phyloP scores from a whole-genome alignment of 2,113 vertebrate species.

The Pitta sordida region DNA sequence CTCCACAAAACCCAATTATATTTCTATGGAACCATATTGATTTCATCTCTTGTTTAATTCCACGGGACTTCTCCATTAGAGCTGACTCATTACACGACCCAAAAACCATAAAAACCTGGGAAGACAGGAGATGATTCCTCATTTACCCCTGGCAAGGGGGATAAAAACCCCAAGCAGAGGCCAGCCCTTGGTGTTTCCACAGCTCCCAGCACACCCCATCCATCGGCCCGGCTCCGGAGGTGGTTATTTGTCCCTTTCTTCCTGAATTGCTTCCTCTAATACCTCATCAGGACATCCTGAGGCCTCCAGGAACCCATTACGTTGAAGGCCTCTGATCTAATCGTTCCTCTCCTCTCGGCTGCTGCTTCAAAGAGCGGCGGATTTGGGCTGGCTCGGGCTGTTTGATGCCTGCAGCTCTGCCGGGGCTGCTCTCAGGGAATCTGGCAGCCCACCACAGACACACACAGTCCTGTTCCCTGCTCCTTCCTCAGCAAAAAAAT shows the following conservation, averaged over 20 bases:
- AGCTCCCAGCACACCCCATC: not conserved
- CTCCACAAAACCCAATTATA: constrained; percentile 35
- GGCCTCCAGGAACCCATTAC: constrained; percentile 71
- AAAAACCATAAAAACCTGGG: not conserved
- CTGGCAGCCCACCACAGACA: constrained; percentile 36
- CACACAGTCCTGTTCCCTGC: not conserved
- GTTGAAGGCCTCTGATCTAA: constrained; percentile 67
- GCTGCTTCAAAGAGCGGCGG: constrained; percentile 61
- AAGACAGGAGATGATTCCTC: constrained; percentile 8
- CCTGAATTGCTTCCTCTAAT: constrained; percentile 84
- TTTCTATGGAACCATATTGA: constrained; percentile 26
- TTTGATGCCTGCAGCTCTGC: constrained; percentile 74
- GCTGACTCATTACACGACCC: not conserved
- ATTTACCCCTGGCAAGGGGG: not conserved
- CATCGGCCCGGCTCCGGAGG: constrained; percentile 68
- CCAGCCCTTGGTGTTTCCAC: not conserved
- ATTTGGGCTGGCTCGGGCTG: constrained; percentile 50
- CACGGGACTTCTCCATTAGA: constrained; percentile 40
- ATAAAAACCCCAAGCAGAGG: not conserved
- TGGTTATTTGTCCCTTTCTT: constrained; percentile 79
- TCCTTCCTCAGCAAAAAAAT: not conserved
- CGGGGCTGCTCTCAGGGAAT: constrained; percentile 10
- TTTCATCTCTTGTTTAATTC: constrained; percentile 53
- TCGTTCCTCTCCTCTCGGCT: constrained; percentile 43
- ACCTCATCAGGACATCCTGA: constrained; percentile 86